Conservation (phyloP, 2,113 vertebrate species). For the Urocolius indicus region DNA sequence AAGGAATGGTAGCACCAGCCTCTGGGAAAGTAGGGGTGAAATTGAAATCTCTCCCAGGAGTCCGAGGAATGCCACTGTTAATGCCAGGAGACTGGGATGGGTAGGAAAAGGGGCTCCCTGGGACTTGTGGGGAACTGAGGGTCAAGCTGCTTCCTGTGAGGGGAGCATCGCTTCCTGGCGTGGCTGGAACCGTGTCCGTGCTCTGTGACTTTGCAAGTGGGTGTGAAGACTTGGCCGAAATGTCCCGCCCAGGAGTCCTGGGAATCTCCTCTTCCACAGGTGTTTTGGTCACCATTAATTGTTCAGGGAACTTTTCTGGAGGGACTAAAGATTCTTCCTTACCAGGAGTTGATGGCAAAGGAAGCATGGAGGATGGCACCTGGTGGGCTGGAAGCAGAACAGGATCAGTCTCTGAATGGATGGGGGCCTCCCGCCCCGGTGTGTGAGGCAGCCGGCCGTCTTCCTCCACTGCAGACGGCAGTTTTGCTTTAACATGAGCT, state of each 20-base stretch:
- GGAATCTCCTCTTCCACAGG: conserved; percentile 90
- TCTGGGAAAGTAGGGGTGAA: conserved; percentile 94
- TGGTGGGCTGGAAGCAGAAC: conserved; percentile 56
- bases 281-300: conserved; percentile 73
- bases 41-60: conserved; percentile 94
- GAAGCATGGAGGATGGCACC: conserved; percentile 77
- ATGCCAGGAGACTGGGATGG: conserved; percentile 91
- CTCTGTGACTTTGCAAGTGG: conserved; percentile 89
- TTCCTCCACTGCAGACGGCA: conserved; percentile 50
- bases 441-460: conserved; percentile 78
- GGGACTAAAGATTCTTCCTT: conserved; percentile 75
- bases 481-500: conserved; percentile 69
- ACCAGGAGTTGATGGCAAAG: conserved; percentile 73
- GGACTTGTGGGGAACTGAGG: conserved; percentile 91
- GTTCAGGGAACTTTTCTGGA: conserved; percentile 66
- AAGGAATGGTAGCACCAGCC: conserved; percentile 79
- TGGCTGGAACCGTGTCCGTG: conserved; percentile 88
- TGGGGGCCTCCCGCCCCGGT: conserved; percentile 69
- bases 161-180: conserved; percentile 88
- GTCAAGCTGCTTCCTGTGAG: conserved; percentile 88
- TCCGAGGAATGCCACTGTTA: conserved; percentile 91
- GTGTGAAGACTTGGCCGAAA: conserved; percentile 78
- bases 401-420: conserved; percentile 71
- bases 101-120: conserved; percentile 94
- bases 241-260: conserved; percentile 89